Evolutionary conservation across 2,888 invertebrate species (phyloP).

Genomic region (Limnephilus marmoratus): DNA sequence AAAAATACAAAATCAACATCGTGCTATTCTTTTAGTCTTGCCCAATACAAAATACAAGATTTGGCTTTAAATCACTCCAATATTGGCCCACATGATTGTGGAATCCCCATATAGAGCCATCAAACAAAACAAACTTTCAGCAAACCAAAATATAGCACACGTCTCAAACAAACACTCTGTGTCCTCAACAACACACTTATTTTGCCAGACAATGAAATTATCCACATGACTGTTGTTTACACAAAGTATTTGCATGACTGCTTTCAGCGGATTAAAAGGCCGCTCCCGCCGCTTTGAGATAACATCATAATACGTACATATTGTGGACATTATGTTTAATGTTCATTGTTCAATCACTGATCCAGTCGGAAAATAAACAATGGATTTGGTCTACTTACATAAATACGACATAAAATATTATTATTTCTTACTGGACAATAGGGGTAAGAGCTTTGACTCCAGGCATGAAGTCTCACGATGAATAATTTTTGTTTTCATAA

Average conservation of each 20-base stretch:
- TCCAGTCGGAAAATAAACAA: not conserved
- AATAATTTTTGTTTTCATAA: no score
- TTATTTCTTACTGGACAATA: not conserved
- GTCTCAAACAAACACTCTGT: constrained; percentile 25
- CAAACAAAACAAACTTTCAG: not conserved
- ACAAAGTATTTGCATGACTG: not conserved
- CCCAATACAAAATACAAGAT: not conserved
- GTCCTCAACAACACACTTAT: not conserved
- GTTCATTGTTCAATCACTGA: not conserved
- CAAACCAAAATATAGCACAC: constrained; percentile 9
- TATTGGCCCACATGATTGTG: not conserved
- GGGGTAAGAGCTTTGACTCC: not conserved
- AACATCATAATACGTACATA: not conserved
- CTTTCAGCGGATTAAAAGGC: not conserved
- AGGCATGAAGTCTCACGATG: not conserved
- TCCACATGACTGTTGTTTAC: not conserved
- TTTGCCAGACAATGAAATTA: not conserved
- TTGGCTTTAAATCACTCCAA: not conserved
- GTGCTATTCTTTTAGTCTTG: no score
- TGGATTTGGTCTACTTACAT: not conserved
- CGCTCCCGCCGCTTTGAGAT: not conserved
- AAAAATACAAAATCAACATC: no score
- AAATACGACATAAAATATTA: not conserved
- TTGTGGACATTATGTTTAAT: not conserved
- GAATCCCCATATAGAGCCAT: not conserved